Base-by-base conservation (phyloP, 2,888 invertebrate species). In the Sarcophaga carnaria region DNA sequence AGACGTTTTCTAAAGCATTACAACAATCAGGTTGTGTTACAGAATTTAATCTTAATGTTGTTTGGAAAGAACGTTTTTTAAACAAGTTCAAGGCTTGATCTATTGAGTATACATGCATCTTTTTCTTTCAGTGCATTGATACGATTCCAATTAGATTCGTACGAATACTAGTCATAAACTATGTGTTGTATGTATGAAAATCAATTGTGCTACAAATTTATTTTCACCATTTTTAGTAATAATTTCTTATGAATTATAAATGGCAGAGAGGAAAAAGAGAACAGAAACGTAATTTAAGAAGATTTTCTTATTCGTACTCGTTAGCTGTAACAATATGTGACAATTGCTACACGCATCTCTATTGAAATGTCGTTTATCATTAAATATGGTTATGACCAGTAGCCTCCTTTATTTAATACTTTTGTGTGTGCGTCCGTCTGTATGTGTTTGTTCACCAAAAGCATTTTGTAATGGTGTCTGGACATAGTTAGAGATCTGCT, bases 321-420 rank as follows among this genome's bases (percentile, higher is more conserved):
- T 86, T 86, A 86, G 75, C 75, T 77, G 20, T 47, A 82, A 83
- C 79, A 86, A 83, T 59, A 86, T 86, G 80, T 70, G 86, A 86
- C 86, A 86, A 86, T 86, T 80, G 75, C 77, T 86, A 74, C 76
- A 86, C 76, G 79, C 86, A 83, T 72, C 80, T 83, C 67, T 17
- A 62, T 76, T 80, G 77, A 77, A 83, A 86, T 86, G 86, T 83
- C 62, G 86, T 83, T 86, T 86, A 80, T 86, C 83, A 80, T 83
- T 86, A 72, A 76, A 83, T 83, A 86, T 83, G 86, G 86, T 80
- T 86, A 86, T 83, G 83, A 72, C 80, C 76, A 77, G 83, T 77
- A 76, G 83, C 71, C 62, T 75, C 47, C 25, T 75, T 80, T 71
- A 64, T 70, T 63, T 11, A 14, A 69, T 64, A 66, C 37, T 14